phyloP scores from a whole-genome alignment of 2,888 invertebrate species.

The Melangyna quadrimaculata region DNA sequence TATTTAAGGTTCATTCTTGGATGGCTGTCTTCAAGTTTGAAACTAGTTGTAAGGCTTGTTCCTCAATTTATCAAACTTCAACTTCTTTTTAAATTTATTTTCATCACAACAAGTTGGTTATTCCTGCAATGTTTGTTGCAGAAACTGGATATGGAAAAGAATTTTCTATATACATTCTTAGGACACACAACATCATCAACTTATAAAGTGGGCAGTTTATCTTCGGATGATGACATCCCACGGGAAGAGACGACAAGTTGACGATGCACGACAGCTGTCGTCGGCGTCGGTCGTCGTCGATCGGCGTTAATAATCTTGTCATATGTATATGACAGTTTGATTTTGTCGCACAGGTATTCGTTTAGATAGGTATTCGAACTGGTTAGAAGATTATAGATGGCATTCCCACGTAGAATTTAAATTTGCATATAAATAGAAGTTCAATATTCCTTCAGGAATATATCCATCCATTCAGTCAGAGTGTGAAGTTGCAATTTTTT shows the following conservation, averaged over 20 bases:
- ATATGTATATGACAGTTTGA: conserved; percentile 4
- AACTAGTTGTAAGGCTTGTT: background rate
- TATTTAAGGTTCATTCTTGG: background rate
- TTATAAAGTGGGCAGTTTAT: conserved; percentile 40
- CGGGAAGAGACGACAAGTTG: background rate
- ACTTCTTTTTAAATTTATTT: background rate
- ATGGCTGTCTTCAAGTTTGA: background rate
- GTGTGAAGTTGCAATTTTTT: conserved; percentile 5
- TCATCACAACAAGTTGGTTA: background rate
- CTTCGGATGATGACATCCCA: conserved; percentile 34
- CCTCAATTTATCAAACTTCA: background rate
- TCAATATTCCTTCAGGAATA: background rate
- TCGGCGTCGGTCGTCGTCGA: too few species aligned
- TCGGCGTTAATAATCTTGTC: conserved; percentile 56
- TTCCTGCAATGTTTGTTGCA: background rate
- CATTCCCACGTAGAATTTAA: conserved; percentile 1
- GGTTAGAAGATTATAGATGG: conserved; percentile 31
- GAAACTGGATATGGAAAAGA: conserved; percentile 41
- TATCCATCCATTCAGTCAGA: conserved; percentile 24
- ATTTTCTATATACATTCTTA: background rate
- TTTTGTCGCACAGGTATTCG: background rate
- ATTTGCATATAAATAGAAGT: conserved; percentile 59
- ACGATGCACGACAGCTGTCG: background rate
- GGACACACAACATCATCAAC: background rate
- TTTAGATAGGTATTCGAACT: conserved; percentile 27